These are phyloP conservation scores for Oryzaephilus surinamensis DNA, from an alignment of 1,140 invertebrate genomes.

Conservation along the genomic window DNA sequence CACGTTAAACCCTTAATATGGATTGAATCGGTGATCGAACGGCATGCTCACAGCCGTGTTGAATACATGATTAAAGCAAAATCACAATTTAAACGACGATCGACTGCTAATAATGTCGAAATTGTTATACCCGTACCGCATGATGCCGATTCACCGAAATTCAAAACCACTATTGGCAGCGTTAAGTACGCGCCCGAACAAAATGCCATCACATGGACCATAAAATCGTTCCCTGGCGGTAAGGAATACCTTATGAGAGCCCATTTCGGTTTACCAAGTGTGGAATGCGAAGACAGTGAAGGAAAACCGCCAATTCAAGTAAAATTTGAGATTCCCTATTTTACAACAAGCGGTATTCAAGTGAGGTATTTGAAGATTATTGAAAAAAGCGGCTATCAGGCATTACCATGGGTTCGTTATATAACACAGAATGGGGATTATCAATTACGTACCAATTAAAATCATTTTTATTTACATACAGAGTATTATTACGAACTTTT, in stretches of 20 bases:
- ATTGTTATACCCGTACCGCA: constrained; percentile 97
- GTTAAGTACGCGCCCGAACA: constrained; percentile 97
- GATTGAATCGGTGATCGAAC: constrained; percentile 99
- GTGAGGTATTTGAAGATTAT: constrained; percentile 98
- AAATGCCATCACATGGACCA: constrained; percentile 98
- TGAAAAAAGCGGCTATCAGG: constrained; percentile 99
- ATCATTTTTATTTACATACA: too few species aligned
- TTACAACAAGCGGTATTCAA: constrained; percentile 98
- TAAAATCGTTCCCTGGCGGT: constrained; percentile 98
- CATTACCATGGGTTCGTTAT: constrained; percentile 97
- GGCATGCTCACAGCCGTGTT: constrained; percentile 95
- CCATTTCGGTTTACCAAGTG: constrained; percentile 97
- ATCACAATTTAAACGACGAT: constrained; percentile 96
- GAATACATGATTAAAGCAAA: constrained; percentile 99
- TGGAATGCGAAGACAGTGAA: constrained; percentile 90
- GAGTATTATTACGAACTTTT: too few species aligned
- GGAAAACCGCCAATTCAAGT: constrained; percentile 98
- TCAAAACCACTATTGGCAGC: constrained; percentile 96
- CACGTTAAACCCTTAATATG: constrained; percentile 98
- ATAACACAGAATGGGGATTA: constrained; percentile 99
- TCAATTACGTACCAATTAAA: constrained; percentile 87
- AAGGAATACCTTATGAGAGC: constrained; percentile 99
- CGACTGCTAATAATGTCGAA: constrained; percentile 98
- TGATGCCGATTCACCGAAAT: constrained; percentile 98
- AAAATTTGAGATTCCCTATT: constrained; percentile 99